phyloP scores from a whole-genome alignment of 1,140 invertebrate species.

The Dendrolimus kikuchii region DNA sequence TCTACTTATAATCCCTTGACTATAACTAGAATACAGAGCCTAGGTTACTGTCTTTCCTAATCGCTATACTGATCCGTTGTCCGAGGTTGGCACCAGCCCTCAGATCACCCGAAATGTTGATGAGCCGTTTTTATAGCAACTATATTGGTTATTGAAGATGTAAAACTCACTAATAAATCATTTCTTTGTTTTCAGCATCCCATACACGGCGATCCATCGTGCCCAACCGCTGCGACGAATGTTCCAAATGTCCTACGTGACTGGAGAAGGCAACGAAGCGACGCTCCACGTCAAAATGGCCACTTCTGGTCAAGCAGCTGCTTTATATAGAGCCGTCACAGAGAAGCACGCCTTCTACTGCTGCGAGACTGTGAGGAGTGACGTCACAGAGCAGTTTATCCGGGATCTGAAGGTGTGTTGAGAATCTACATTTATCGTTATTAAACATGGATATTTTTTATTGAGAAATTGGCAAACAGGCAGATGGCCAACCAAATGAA shows the following conservation, averaged over 20 bases:
- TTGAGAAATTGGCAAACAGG: too few species aligned
- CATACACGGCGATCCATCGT: conserved; percentile 86
- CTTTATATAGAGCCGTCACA: conserved; percentile 89
- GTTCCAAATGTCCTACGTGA: conserved; percentile 84
- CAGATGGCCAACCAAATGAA: too few species aligned
- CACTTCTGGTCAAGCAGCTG: conserved; percentile 83
- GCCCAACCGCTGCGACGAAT: conserved; percentile 82
- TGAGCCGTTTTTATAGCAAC: too few species aligned
- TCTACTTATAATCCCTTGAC: too few species aligned
- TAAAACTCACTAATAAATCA: not conserved
- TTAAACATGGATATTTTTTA: conserved; percentile 1
- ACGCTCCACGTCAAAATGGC: conserved; percentile 86
- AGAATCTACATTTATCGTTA: conserved; percentile 1
- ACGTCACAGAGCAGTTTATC: conserved; percentile 90
- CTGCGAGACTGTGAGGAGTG: conserved; percentile 90
- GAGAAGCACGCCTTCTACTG: conserved; percentile 94
- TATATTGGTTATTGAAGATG: not conserved
- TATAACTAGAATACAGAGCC: too few species aligned
- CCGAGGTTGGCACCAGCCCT: too few species aligned
- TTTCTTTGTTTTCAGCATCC: conserved; percentile 76
- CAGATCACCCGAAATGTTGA: too few species aligned
- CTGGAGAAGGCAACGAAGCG: conserved; percentile 79
- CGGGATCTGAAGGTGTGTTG: conserved; percentile 83
- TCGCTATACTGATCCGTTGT: too few species aligned
- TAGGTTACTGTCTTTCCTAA: too few species aligned